Evolutionary conservation across 2,888 invertebrate genomes (phyloP), one percentile per base, ranked within the genome.

Genomic region (Aleiodes testaceus): DNA sequence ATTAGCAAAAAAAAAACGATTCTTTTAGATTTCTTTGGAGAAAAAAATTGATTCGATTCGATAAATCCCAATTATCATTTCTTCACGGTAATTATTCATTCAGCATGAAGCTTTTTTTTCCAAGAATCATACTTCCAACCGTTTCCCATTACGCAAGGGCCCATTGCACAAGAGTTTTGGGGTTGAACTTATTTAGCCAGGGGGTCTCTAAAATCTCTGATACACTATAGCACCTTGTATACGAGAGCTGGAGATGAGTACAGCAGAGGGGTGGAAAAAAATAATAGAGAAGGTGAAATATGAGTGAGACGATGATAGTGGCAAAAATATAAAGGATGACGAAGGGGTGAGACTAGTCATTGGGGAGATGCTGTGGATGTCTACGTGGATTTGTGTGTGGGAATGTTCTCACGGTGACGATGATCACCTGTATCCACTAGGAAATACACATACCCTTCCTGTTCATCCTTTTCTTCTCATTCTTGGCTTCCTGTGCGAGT

Each of bases 401-500:
- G 84, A 85, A 86, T 81, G 77, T 86, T 85, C 85, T 85, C 85
- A 85, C 85, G 80, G 79, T 79, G 76, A 70, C 20, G 74, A 73
- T 79, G 84, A 84, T 85, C 85, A 85, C 85, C 85, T 85, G 85
- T 85, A 83, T 79, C 82, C 77, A 78, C 79, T 81, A 74, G 70
- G 70, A 73, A 72, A 63, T 45, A 50, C 52, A 66, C 20, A 47
- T 66, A 70, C 72, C 72, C 72, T 68, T 72, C 64, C 45, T 45
- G 63, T 63, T 22, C 45, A 45, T 59, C 49, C 20, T 50, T 67
- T 42, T 64, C 20, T 47, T 53, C 68, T 72, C 74, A 65, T 72
- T 73, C 71, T 26, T 69, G 73, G 73, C 63, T 66, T 67, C 63
- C 53, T 71, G 52, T 72, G 53, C 66, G 66, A 71, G 36, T 36